Evolutionary conservation across 2,113 vertebrate species (phyloP), one percentile per base, ranked within the genome.

Genomic region (Ceratotherium simum): DNA sequence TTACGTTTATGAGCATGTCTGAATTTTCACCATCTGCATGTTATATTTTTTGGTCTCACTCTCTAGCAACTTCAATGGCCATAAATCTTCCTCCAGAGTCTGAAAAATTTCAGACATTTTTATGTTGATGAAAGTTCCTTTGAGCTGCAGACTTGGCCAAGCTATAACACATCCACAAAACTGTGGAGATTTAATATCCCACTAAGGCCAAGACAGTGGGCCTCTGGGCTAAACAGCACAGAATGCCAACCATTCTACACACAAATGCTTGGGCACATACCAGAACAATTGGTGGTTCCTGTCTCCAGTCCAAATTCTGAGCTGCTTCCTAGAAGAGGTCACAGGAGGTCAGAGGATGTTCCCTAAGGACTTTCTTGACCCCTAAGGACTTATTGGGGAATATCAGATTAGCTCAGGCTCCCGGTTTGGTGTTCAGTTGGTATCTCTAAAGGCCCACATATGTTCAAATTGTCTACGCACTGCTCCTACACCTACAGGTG

Each of bases 51-150:
- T 5, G 20, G n/a, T 87, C 51, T 70, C 4, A 54, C 17, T 20
- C 8, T 88, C 76, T 72, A 65, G 25, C n/a, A 95, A n/a, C 17
- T 54, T 93, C 60, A 25, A 2, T 65, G 46, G 23, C 33, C 20
- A 96, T 39, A 65, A 54, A 93, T 70, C 13, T 88, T 80, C n/a
- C 39, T 67, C n/a, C 7, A 33, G 36, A 82, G 3, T 56, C 79
- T 90, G 51, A 87, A 75, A 91, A 27, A 39, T 39, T 69, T 64
- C 73, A 93, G 69, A 42, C 33, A 48, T 75, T 85, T 85, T 95
- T 58, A 42, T 72, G 23, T 33, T 54, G 36, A 39, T 70, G 56
- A 54, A 60, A 75, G 60, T 88, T 64, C 42, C 64, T 95, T 80
- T 56, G 13, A 62, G 39, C 70, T 76, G 64, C 17, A 96, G 90